Conservation (phyloP, 2,888 invertebrate genomes). For the Tuberolachnus salignus region DNA sequence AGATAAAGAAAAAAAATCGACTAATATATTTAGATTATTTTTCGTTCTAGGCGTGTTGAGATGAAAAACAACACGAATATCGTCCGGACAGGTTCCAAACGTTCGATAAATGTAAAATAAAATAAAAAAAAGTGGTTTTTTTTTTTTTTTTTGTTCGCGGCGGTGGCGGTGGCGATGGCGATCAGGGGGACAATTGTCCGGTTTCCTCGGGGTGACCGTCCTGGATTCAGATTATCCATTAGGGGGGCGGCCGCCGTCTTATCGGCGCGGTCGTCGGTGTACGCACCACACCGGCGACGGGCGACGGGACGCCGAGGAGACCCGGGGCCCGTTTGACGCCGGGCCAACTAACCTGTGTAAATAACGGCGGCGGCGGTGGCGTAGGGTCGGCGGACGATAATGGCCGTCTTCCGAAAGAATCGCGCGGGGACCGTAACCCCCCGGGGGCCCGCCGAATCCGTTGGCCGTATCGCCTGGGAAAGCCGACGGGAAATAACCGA, state of each 20-base stretch:
- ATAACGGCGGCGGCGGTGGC: conserved; percentile 12
- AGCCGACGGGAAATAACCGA: conserved; percentile 6
- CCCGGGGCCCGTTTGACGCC: conserved; percentile 38
- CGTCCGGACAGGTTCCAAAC: too few species aligned
- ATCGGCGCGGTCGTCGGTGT: neutral
- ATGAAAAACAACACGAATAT: too few species aligned
- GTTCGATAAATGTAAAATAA: too few species aligned
- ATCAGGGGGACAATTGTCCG: too few species aligned
- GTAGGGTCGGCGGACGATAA: neutral
- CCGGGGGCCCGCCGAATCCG: too few species aligned
- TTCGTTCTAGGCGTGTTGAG: too few species aligned
- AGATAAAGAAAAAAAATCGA: too few species aligned
- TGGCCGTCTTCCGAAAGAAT: conserved; percentile 30
- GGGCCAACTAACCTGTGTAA: conserved; percentile 54
- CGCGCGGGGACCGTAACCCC: neutral
- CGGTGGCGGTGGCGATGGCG: too few species aligned
- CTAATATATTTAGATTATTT: too few species aligned
- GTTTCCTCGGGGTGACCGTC: neutral
- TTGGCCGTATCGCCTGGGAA: too few species aligned
- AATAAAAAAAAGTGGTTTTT: too few species aligned
- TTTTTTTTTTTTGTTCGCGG: too few species aligned
- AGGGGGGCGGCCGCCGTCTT: neutral
- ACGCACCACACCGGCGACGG: conserved; percentile 3
- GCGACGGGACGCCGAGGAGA: neutral
- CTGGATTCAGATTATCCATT: conserved; percentile 26